Base-by-base conservation (phyloP, 2,113 vertebrate genomes). In the Alces alces region DNA sequence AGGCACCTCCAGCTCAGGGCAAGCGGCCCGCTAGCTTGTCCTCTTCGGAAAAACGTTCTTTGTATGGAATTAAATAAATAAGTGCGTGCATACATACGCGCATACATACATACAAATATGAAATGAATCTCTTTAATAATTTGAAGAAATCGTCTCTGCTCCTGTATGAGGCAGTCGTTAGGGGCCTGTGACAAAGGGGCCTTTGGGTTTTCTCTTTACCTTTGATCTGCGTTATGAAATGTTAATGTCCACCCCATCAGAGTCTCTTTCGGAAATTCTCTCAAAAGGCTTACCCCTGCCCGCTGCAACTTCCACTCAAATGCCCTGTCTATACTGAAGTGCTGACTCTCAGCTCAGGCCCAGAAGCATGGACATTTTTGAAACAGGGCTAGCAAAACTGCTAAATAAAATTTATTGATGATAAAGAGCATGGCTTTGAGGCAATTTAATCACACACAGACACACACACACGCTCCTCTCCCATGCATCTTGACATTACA, bases 161-260 rank as follows among this genome's bases (percentile, higher is more conserved):
- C 98, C 50, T 95, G 95, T 89, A 96, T 57, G 80, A 98, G 97
- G 95, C 97, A 70, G 98, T 98, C 97, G 15, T 98, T 97, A 98
- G 97, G 97, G 97, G 95, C 98, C 96, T 80, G 92, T 98, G 98
- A 98, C 98, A 98, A 98, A 98, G 15, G 57, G 94, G 97, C 98
- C 98, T 98, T 97, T 98, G 98, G 97, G 98, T 98, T 98, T 98
- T 98, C 97, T 97, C 97, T 0, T 3, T 98, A 98, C 98, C 98
- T 99, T 99, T 99, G 98, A 98, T 99, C 98, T 98, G 98, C 91
- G 96, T 98, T 98, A 98, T 99, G 98, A 99, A 99, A 99, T 98
- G 98, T 99, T 98, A 98, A 98, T 98, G 98, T 97, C 98, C 97
- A 97, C 93, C 97, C 98, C 64, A 19, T 95, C 93, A 96, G 96